Conservation (phyloP, 1,140 invertebrate genomes). For the Lucilia sericata region DNA sequence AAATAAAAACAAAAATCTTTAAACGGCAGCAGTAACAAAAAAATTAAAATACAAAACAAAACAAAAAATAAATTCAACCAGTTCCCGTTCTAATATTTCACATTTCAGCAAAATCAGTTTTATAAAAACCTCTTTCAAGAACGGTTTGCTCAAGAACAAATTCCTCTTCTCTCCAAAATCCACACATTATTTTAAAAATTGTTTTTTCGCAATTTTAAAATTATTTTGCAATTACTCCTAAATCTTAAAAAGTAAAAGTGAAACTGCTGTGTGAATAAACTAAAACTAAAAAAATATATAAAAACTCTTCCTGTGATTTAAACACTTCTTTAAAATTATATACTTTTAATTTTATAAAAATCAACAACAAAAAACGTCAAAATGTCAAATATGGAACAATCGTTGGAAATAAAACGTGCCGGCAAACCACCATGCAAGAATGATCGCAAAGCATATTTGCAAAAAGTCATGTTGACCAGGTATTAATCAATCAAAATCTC, state of each 20-base stretch:
- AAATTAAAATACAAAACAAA: constrained; percentile 21
- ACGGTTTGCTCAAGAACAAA: constrained; percentile 57
- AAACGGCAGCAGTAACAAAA: neutral
- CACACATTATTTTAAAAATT: neutral
- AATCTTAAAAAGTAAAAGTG: constrained; percentile 16
- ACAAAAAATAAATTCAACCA: constrained; percentile 40
- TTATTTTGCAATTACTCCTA: neutral
- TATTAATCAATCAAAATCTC: constrained; percentile 50
- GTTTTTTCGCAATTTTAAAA: constrained; percentile 36
- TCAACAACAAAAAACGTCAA: neutral
- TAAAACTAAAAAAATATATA: neutral
- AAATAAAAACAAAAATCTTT: constrained; percentile 20
- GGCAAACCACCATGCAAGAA: constrained; percentile 66
- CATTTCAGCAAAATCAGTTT: constrained; percentile 66
- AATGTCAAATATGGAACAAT: constrained; percentile 57
- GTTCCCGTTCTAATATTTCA: constrained; percentile 52
- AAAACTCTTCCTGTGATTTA: neutral
- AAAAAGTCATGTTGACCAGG: constrained; percentile 65
- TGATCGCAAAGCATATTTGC: constrained; percentile 65
- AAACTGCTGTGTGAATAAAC: neutral
- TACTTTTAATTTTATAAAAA: too few species aligned
- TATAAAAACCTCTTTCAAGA: constrained; percentile 65
- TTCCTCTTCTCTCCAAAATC: constrained; percentile 29
- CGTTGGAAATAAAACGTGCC: constrained; percentile 59
- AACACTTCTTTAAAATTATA: neutral